Evolutionary conservation across 2,797 vertebrate genomes (phyloP), one percentile per base, ranked within the genome.

Genomic region (Hippoglossus hippoglossus): DNA sequence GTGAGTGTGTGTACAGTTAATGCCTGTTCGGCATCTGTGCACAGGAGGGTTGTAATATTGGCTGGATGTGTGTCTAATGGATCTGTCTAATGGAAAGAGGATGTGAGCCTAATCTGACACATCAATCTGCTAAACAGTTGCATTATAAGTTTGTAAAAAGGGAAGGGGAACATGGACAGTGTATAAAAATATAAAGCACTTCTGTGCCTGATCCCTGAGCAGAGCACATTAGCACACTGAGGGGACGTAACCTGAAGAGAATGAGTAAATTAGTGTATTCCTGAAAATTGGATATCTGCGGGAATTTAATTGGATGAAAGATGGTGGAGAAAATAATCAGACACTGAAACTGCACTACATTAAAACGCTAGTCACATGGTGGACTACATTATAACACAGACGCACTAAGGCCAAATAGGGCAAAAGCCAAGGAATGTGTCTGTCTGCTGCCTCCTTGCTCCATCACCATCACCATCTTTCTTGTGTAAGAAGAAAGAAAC

Each of bases 11-110:
- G 13, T 39, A 41, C 39, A 53, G 66, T 64, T 58, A 46, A 59
- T 39, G 18, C 41, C 49, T 59, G n/a, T 67, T 53, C 28, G 65
- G 49, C 31, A 63, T 77, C 59, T 49, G n/a, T 67, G 31, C 28
- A 71, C 50, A 36, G 16, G 49, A 73, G 53, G 25, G 24, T 58
- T 63, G 49, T 58, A 62, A 34, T 59, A 65, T 69, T 72, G 47
- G 55, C 75, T n/a, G 71, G 6, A 54, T 41, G 80, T 84, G 73
- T 75, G 67, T 89, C 66, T 87, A 84, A 87, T 82, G 77, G 79
- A 73, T 73, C 68, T 68, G 49, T 58, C 74, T 89, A 89, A 90
- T 88, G 78, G 70, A 82, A 49, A 80, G 67, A 72, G 78, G 75
- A 81, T 85, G 82, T 72, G 57, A 21, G 36, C 31, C 53, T 71